Base-by-base conservation (phyloP, 2,113 vertebrate species). In the Sclerurus mexicanus region DNA sequence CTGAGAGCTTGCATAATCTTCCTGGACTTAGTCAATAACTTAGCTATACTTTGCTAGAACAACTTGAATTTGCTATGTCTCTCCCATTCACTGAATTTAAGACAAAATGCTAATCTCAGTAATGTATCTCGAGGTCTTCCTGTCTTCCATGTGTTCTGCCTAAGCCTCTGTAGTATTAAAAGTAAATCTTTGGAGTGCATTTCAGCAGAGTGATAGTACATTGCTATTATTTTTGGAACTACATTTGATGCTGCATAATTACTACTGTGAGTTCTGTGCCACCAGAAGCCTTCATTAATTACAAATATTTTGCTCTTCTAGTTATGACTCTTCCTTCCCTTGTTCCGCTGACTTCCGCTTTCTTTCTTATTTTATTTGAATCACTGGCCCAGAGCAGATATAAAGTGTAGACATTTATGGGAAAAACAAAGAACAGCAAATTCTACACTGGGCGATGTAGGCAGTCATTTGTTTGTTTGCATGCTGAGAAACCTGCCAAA, bases 401-500 rank as follows among this genome's bases (percentile, higher is more conserved):
- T 94, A 89, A 89, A 94, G 56, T 13, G 23, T 28, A 95, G 83
- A 59, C 28, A 75, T 95, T 93, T 94, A 87, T 76, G 72, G 82
- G 35, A 40, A 58, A 94, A 93, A 80, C 40, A 97, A 91, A 86
- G 64, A 95, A 74, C 58, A 85, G 80, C 74, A 72, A 88, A 90
- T 95, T 92, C 94, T 80, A 0, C 2, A 3, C 35, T 83, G 94
- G 63, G 87, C 74, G 87, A 37, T 83, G 74, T 27, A 81, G 68
- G 93, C 75, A 77, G 49, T 58, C 60, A 46, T 96, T 93, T 92
- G 85, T 96, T 95, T 93, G 93, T 92, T 91, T 96, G 71, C 77
- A 74, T 74, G 87, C 89, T 94, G 93, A 92, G 83, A 95, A 95
- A 95, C 53, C 84, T 90, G 85, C 91, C 94, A 93, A 72, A 90